Conservation (phyloP, 2,113 vertebrate genomes). For the Aplodontia rufa region DNA sequence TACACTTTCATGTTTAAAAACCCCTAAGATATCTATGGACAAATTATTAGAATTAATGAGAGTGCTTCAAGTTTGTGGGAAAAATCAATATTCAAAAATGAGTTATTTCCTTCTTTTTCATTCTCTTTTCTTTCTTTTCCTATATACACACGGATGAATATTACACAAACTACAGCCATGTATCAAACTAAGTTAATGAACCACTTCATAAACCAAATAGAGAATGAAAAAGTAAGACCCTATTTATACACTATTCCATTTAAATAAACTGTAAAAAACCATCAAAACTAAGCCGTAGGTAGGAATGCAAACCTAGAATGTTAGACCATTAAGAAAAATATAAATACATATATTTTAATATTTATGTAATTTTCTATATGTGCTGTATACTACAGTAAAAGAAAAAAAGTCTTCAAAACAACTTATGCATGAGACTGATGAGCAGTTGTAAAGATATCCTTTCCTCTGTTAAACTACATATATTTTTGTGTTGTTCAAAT, state of each 20-base stretch:
- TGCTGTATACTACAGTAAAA: neutral
- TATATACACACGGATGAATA: neutral
- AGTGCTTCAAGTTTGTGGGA: neutral
- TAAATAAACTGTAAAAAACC: conserved; percentile 31
- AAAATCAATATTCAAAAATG: conserved; percentile 22
- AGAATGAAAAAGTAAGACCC: neutral
- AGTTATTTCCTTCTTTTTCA: neutral
- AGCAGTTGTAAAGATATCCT: neutral
- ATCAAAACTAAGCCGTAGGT: neutral
- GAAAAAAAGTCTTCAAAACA: neutral
- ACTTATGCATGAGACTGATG: neutral
- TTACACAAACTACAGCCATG: neutral
- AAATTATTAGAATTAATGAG: neutral
- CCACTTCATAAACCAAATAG: conserved; percentile 50
- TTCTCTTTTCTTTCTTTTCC: neutral
- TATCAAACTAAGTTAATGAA: conserved; percentile 35
- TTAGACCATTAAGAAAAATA: neutral
- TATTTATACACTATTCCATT: neutral
- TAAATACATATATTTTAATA: neutral
- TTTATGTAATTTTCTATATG: neutral
- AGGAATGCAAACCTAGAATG: neutral
- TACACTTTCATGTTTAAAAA: neutral
- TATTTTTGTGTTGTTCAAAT: neutral
- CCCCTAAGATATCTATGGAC: neutral
- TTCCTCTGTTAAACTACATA: neutral